Percentiles rank a stretch among this genome's conserved stretches.
These are phyloP conservation scores for Paralvinella palmiformis DNA, from an alignment of 1,140 invertebrate species.

Conservation along the genomic window DNA sequence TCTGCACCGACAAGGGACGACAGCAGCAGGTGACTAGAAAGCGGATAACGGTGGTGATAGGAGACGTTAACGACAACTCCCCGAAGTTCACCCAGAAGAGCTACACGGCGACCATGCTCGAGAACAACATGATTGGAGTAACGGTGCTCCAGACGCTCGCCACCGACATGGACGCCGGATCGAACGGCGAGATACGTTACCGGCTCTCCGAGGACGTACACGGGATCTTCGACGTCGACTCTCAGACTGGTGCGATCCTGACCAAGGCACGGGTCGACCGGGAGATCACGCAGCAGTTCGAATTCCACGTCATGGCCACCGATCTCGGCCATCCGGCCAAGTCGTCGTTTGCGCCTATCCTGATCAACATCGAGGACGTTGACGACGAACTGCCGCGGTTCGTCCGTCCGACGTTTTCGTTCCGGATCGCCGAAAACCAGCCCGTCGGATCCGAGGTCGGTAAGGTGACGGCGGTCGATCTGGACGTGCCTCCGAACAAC, in stretches of 20 bases:
- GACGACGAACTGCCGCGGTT: conserved; percentile 18
- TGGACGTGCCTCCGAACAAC: conserved; percentile 18
- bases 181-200: conserved; percentile 10
- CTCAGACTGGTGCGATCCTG: neutral
- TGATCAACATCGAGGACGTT: conserved; percentile 9
- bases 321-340: neutral
- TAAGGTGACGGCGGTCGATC: conserved; percentile 24
- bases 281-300: neutral
- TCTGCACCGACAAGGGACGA: neutral
- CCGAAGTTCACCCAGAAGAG: conserved; percentile 8
- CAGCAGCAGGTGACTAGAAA: neutral
- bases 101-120: conserved; percentile 6
- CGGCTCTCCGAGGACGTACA: neutral
- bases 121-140: conserved; percentile 10
- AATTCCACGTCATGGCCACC: conserved; percentile 15
- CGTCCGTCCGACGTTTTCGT: neutral
- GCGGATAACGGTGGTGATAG: conserved; percentile 4
- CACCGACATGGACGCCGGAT: conserved; percentile 9
- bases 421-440: conserved; percentile 32
- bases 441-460: conserved; percentile 27
- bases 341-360: neutral
- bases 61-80: conserved; percentile 20
- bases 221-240: conserved; percentile 4
- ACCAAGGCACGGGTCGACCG: conserved; percentile 7
- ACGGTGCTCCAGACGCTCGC: conserved; percentile 7